Percentiles rank a stretch among this genome's conserved stretches.
phyloP scores from a whole-genome alignment of 1,140 invertebrate genomes.

The Bombus pascuorum region DNA sequence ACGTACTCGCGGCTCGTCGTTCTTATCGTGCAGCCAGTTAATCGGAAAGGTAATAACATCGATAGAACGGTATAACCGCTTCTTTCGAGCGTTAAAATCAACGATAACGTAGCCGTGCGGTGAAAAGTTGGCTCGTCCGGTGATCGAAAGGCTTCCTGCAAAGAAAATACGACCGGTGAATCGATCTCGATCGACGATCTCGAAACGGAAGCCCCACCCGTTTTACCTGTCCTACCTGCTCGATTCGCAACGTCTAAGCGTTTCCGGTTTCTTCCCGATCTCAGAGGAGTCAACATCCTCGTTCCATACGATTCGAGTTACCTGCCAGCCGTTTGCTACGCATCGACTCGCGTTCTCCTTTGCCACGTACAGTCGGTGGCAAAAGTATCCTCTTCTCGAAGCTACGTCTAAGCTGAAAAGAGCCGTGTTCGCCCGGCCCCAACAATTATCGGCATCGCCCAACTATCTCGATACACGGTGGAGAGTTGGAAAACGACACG shows the following conservation, averaged over 20 bases:
- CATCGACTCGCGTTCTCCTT: no score
- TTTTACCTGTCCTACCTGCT: constrained; percentile 60
- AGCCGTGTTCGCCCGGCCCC: no score
- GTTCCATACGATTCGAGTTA: not conserved
- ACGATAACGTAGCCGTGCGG: not conserved
- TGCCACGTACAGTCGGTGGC: no score
- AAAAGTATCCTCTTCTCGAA: no score
- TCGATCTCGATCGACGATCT: constrained; percentile 62
- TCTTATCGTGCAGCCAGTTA: not conserved
- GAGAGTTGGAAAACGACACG: not conserved
- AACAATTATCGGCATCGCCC: no score
- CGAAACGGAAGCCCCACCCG: constrained; percentile 62
- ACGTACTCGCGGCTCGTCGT: no score
- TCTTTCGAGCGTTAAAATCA: not conserved
- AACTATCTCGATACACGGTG: fast-evolving
- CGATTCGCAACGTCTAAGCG: constrained; percentile 14
- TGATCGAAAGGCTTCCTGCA: constrained; percentile 48
- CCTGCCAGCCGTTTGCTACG: not conserved
- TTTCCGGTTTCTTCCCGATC: constrained; percentile 58
- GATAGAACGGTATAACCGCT: constrained; percentile 32
- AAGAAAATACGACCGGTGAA: constrained; percentile 27
- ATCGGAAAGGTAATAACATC: not conserved
- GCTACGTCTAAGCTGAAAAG: fast-evolving
- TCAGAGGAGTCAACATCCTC: constrained; percentile 29
- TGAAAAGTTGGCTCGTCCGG: constrained; percentile 30